Evolutionary conservation across 1,140 invertebrate species (phyloP).

Genomic region (Neodiprion pinetum): DNA sequence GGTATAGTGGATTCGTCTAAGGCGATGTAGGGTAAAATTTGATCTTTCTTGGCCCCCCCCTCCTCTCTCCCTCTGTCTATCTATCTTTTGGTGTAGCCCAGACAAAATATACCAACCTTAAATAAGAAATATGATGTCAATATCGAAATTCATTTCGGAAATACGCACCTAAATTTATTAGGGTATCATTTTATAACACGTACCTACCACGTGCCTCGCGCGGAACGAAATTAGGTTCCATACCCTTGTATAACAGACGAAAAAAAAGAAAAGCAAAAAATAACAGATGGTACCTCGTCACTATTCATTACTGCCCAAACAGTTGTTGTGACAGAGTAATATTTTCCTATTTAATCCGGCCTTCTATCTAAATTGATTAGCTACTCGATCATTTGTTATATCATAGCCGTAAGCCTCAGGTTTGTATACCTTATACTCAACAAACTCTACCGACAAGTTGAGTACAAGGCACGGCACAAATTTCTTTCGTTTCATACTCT

Average conservation of each 20-base stretch:
- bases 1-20: too few species aligned
- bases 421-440: too few species aligned
- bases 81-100: background rate
- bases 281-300: conserved; percentile 11
- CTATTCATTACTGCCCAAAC: conserved; percentile 13
- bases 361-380: conserved; percentile 16
- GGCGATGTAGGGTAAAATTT: too few species aligned
- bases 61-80: background rate
- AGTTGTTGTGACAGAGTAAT: conserved; percentile 17
- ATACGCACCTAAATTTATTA: conserved; percentile 11
- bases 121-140: conserved; percentile 18
- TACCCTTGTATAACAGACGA: background rate
- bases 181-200: background rate
- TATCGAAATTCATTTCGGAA: conserved; percentile 12
- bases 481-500: too few species aligned
- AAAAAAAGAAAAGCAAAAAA: background rate
- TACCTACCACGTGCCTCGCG: background rate
- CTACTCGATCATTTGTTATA: conserved; percentile 8
- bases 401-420: background rate
- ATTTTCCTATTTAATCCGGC: conserved; percentile 14
- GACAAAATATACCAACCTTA: background rate
- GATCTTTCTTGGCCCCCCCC: too few species aligned
- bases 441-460: too few species aligned
- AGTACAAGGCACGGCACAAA: too few species aligned
- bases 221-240: background rate